phyloP scores from a whole-genome alignment of 2,797 vertebrate genomes.

The Phrynocephalus forsythii region DNA sequence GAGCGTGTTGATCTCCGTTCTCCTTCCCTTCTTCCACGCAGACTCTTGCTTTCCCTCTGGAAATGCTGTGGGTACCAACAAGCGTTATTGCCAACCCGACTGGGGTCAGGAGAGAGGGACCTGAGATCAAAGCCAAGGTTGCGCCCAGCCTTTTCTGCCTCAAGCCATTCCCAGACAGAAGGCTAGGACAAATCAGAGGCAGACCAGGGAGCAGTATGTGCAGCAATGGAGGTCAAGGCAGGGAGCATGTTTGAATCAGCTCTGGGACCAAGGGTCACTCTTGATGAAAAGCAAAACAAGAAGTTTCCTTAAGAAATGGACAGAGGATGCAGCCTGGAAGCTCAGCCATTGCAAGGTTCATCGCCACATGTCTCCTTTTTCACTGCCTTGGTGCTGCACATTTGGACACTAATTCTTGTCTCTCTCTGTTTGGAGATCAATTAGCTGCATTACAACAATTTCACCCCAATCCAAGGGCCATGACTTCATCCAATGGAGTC shows the following conservation, averaged over 20 bases:
- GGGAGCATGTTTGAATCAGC: constrained; percentile 62
- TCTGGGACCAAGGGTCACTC: constrained; percentile 55
- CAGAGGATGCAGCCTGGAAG: not conserved
- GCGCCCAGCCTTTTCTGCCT: constrained; percentile 62
- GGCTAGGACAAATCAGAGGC: constrained; percentile 72
- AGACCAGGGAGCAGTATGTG: constrained; percentile 58
- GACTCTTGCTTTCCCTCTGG: constrained; percentile 66
- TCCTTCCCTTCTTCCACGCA: not conserved
- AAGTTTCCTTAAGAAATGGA: not conserved
- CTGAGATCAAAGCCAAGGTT: constrained; percentile 75
- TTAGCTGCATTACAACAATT: too few species aligned
- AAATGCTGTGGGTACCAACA: constrained; percentile 68
- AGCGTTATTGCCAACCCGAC: constrained; percentile 72
- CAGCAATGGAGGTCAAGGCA: constrained; percentile 66
- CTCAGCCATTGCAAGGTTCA: too few species aligned
- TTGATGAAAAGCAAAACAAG: not conserved
- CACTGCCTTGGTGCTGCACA: too few species aligned
- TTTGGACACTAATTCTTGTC: too few species aligned
- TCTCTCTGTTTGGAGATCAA: too few species aligned
- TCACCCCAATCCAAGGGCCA: too few species aligned
- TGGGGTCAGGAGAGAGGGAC: constrained; percentile 75
- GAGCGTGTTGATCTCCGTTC: constrained; percentile 55
- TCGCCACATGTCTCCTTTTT: too few species aligned
- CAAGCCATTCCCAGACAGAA: constrained; percentile 68
- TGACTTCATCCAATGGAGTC: too few species aligned